A percentile compares a stretch with the other conserved stretches of the same genome.
These are phyloP conservation scores for Echinops telfairi DNA, from an alignment of 2,113 vertebrate genomes.

Conservation along the genomic window DNA sequence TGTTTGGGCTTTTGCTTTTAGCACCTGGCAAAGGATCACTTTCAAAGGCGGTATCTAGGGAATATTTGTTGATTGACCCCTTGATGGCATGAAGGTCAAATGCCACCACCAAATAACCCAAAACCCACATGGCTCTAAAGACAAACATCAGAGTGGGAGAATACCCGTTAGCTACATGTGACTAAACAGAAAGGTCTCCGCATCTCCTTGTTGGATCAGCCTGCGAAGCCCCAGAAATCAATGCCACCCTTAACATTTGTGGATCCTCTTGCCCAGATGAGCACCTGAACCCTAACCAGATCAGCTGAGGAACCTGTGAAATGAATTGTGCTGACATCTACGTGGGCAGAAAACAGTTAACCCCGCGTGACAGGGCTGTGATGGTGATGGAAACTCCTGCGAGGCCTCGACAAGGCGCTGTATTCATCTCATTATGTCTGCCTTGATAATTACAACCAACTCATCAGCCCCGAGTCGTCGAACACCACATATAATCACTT, in stretches of 20 bases:
- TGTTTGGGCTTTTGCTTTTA: background rate
- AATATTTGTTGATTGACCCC: conserved; percentile 19
- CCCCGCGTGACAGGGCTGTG: conserved; percentile 78
- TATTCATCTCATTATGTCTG: conserved; percentile 91
- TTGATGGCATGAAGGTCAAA: conserved; percentile 20
- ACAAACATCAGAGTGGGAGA: background rate
- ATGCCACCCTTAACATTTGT: conserved; percentile 66
- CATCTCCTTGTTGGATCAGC: background rate
- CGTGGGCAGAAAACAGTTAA: conserved; percentile 88
- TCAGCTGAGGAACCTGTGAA: conserved; percentile 68
- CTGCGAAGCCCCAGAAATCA: conserved; percentile 53
- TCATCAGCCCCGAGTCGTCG: conserved; percentile 90
- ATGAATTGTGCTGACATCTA: conserved; percentile 78
- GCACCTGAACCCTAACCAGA: conserved; percentile 71
- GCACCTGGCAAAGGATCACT: background rate
- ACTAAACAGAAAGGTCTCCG: background rate
- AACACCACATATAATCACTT: conserved; percentile 90
- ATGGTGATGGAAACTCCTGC: conserved; percentile 85
- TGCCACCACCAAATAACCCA: background rate
- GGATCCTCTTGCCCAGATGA: conserved; percentile 62
- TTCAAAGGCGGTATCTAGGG: background rate
- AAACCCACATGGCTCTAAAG: background rate
- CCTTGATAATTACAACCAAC: conserved; percentile 91
- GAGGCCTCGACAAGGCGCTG: conserved; percentile 86
- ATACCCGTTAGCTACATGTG: background rate